phyloP scores from a whole-genome alignment of 2,888 invertebrate genomes.

The Rhaphigaster nebulosa region DNA sequence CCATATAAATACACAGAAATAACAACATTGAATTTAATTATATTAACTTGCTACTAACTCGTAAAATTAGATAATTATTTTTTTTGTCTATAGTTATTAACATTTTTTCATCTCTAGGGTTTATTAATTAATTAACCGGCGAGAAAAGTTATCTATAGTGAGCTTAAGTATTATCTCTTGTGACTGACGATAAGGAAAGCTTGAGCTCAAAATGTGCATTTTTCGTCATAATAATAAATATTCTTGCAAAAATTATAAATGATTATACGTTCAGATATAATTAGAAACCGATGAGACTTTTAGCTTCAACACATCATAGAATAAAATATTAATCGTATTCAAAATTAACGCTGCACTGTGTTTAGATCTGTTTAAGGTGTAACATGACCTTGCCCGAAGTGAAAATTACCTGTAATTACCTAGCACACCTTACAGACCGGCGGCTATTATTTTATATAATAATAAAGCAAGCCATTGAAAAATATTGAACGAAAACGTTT shows the following conservation, averaged over 20 bases:
- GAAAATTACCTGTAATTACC: neutral
- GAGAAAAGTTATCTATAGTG: neutral
- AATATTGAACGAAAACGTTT: neutral
- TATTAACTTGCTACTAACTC: too few species aligned
- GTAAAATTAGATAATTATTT: too few species aligned
- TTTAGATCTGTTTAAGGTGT: neutral
- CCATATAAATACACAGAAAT: too few species aligned
- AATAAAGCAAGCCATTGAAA: neutral
- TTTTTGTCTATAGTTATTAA: neutral
- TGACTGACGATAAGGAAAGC: neutral
- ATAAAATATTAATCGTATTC: neutral
- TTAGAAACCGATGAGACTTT: neutral
- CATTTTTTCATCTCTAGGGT: neutral
- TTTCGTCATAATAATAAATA: neutral
- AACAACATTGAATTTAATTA: too few species aligned
- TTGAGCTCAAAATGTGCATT: neutral
- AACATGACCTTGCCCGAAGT: neutral
- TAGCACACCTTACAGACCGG: neutral
- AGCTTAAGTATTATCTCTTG: neutral
- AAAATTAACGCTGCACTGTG: too few species aligned
- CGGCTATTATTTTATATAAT: neutral
- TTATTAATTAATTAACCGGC: neutral
- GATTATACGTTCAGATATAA: neutral
- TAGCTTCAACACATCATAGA: neutral
- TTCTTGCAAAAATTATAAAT: neutral